phyloP scores from a whole-genome alignment of 1,140 invertebrate genomes.

The Muscidifurax raptorellus region DNA sequence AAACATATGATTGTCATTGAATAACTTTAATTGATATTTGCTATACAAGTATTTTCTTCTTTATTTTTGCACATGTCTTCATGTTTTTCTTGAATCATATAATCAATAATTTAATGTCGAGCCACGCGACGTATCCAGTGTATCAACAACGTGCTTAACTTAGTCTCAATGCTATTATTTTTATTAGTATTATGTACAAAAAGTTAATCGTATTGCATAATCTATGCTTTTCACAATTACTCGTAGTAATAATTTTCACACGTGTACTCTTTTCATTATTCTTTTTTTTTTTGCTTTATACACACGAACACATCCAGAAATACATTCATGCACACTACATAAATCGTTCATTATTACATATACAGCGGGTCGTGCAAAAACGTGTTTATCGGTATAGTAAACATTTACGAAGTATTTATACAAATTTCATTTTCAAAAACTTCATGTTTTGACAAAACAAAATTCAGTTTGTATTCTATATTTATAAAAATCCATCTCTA shows the following conservation, averaged over 20 bases:
- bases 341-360: neutral
- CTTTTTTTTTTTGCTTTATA: constrained; percentile 24
- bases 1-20: neutral
- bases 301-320: constrained; percentile 42
- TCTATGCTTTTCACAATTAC: neutral
- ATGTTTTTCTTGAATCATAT: neutral
- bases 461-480: neutral
- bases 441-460: constrained; percentile 4
- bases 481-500: neutral
- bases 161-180: neutral
- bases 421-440: neutral
- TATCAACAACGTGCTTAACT: neutral
- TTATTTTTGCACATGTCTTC: constrained; percentile 41
- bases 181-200: constrained; percentile 22
- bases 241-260: constrained; percentile 26
- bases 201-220: constrained; percentile 8
- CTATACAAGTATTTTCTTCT: constrained; percentile 42
- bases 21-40: constrained; percentile 33
- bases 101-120: constrained; percentile 21
- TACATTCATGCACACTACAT: neutral
- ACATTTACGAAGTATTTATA: neutral
- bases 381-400: neutral
- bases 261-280: constrained; percentile 8
- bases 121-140: neutral
- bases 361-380: neutral